phyloP scores from a whole-genome alignment of 2,888 invertebrate species.

The Thymelicus lineola region DNA sequence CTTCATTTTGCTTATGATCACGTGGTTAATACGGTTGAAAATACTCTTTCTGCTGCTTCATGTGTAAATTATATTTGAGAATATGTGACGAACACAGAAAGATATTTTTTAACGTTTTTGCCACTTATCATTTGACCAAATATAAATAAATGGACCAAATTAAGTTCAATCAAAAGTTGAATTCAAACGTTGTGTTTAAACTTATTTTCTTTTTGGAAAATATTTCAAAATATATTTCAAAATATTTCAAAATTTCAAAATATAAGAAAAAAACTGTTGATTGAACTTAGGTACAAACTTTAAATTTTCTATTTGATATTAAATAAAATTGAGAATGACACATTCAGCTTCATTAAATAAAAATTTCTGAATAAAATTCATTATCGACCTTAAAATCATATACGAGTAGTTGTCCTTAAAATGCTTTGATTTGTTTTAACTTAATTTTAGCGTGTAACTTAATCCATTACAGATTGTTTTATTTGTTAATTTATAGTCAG shows the following conservation, averaged over 20 bases:
- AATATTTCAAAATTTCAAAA: neutral
- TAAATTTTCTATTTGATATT: neutral
- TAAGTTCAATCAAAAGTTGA: neutral
- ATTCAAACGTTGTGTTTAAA: no score
- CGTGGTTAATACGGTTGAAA: slow-evolving; percentile 5
- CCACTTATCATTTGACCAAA: neutral
- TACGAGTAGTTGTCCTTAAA: neutral
- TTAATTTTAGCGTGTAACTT: slow-evolving; percentile 65
- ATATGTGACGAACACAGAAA: neutral
- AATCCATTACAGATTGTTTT: slow-evolving; percentile 55
- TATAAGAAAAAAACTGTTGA: slow-evolving; percentile 9
- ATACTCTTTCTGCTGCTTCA: slow-evolving; percentile 17
- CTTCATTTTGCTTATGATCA: slow-evolving; percentile 9
- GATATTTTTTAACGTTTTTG: slow-evolving; percentile 2
- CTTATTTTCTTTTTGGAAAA: neutral
- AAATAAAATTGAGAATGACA: neutral
- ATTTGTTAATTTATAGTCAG: slow-evolving; percentile 57
- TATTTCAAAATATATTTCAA: no score
- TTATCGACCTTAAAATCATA: slow-evolving; percentile 20
- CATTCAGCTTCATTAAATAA: neutral
- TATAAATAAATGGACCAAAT: slow-evolving; percentile 2
- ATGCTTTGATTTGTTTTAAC: slow-evolving; percentile 33
- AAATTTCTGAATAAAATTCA: slow-evolving; percentile 27
- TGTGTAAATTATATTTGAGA: neutral
- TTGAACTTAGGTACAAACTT: neutral